Percentiles rank a stretch among this genome's conserved stretches.
Evolutionary conservation across 2,888 invertebrate genomes (phyloP).

Genomic region (Hanleya hanleyi): DNA sequence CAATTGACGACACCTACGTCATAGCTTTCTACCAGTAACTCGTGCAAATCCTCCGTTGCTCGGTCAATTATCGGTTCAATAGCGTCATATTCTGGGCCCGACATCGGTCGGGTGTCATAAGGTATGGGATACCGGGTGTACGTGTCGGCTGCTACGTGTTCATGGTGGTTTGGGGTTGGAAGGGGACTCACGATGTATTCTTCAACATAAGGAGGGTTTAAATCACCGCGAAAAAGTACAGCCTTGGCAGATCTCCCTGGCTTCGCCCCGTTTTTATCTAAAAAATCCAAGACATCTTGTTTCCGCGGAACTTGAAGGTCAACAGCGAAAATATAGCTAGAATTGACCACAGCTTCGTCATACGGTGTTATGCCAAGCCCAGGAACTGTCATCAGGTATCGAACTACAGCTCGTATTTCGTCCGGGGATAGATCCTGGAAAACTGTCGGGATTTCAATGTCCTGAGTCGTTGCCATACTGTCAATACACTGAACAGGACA

Average conservation of each 20-base stretch:
- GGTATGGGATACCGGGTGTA: slow-evolving; percentile 55
- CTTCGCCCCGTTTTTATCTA: slow-evolving; percentile 32
- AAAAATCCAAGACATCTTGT: background rate
- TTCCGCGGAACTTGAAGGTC: slow-evolving; percentile 8
- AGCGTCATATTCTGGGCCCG: slow-evolving; percentile 56
- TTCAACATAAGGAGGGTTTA: slow-evolving; percentile 52
- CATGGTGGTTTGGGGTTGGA: slow-evolving; percentile 50
- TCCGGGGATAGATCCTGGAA: no score
- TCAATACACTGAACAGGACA: no score
- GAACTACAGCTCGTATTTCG: no score
- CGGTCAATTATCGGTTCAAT: no score
- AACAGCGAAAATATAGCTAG: slow-evolving; percentile 5
- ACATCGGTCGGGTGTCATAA: slow-evolving; percentile 51
- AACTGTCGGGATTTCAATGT: no score
- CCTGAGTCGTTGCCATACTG: no score
- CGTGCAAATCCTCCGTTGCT: no score
- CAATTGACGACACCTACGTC: no score
- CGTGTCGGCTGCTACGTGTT: slow-evolving; percentile 49
- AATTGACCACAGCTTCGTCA: background rate
- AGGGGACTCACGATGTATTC: slow-evolving; percentile 63
- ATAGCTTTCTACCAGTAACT: no score
- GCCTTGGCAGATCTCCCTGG: slow-evolving; percentile 58
- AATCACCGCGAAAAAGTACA: slow-evolving; percentile 57
- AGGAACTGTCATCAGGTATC: no score
- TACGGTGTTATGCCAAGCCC: no score